Evolutionary conservation across 2,113 vertebrate genomes (phyloP).

Genomic region (Oostethus manadensis): DNA sequence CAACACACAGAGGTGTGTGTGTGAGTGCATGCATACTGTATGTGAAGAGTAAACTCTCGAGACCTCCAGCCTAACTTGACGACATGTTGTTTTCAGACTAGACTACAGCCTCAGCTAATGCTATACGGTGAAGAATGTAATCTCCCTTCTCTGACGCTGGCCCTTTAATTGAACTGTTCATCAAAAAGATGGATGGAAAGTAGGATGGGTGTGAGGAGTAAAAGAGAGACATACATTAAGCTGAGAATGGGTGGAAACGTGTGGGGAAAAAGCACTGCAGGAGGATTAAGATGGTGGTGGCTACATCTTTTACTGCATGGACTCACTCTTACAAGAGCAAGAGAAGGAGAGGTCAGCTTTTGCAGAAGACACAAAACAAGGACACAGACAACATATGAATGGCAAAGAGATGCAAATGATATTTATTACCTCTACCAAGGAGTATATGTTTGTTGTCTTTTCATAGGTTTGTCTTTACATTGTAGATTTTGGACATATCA

Average conservation of each 20-base stretch:
- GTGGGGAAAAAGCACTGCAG: no score
- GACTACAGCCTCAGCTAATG: conserved; percentile 21
- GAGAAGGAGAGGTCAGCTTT: conserved; percentile 15
- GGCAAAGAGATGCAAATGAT: no score
- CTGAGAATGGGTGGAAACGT: conserved; percentile 1
- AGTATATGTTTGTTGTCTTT: no score
- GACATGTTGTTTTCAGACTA: conserved; percentile 37
- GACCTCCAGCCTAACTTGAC: neutral
- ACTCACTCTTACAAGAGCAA: conserved; percentile 6
- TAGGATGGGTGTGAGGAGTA: conserved; percentile 39
- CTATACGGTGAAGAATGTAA: conserved; percentile 48
- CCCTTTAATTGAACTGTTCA: conserved; percentile 59
- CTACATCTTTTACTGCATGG: conserved; percentile 30
- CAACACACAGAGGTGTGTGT: no score
- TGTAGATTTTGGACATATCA: no score
- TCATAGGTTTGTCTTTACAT: no score
- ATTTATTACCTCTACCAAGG: no score
- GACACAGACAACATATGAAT: conserved; percentile 15
- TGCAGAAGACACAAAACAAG: conserved; percentile 31
- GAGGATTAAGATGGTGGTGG: conserved; percentile 19
- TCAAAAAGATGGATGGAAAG: conserved; percentile 54
- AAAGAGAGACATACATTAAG: conserved; percentile 10
- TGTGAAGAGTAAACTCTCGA: no score
- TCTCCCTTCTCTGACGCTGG: conserved; percentile 39
- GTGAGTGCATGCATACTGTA: no score